A percentile compares a stretch with the other conserved stretches of the same genome.
phyloP scores from a whole-genome alignment of 2,888 invertebrate species.

The Sinotaia quadrata region DNA sequence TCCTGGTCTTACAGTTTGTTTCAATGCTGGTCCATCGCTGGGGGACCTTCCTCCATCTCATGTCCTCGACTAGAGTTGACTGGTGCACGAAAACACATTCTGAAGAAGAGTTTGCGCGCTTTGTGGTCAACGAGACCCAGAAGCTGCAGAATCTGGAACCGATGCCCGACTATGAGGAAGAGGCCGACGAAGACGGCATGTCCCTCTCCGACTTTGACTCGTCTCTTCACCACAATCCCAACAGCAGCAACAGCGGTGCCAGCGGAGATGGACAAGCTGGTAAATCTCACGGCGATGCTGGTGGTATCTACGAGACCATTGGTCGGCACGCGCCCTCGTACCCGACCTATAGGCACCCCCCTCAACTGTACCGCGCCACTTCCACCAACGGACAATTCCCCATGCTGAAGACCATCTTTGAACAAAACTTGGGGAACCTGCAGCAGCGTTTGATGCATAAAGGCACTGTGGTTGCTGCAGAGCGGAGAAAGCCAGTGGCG shows the following conservation, averaged over 20 bases:
- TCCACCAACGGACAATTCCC: constrained; percentile 48
- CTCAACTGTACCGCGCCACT: constrained; percentile 39
- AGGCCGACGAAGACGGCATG: constrained; percentile 35
- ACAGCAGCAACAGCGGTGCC: not conserved
- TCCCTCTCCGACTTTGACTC: constrained; percentile 20
- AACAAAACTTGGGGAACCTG: constrained; percentile 57
- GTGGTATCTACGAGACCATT: constrained; percentile 23
- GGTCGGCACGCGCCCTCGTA: not conserved
- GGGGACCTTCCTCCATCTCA: constrained; percentile 66
- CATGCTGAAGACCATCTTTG: constrained; percentile 59
- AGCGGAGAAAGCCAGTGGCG: not conserved
- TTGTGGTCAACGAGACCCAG: constrained; percentile 61
- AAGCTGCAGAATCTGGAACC: constrained; percentile 60
- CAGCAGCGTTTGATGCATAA: constrained; percentile 55
- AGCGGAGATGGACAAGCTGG: not conserved
- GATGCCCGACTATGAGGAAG: constrained; percentile 55
- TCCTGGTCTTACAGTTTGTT: constrained; percentile 57
- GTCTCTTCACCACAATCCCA: constrained; percentile 11
- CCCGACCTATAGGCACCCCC: constrained; percentile 29
- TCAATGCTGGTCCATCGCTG: constrained; percentile 65
- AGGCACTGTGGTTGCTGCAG: constrained; percentile 9
- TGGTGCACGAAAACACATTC: constrained; percentile 59
- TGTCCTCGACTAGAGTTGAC: constrained; percentile 63
- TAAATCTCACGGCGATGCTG: not conserved
- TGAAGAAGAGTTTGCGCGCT: constrained; percentile 62